Evolutionary conservation across 2,888 invertebrate species (phyloP).

Genomic region (Ceramica pisi): DNA sequence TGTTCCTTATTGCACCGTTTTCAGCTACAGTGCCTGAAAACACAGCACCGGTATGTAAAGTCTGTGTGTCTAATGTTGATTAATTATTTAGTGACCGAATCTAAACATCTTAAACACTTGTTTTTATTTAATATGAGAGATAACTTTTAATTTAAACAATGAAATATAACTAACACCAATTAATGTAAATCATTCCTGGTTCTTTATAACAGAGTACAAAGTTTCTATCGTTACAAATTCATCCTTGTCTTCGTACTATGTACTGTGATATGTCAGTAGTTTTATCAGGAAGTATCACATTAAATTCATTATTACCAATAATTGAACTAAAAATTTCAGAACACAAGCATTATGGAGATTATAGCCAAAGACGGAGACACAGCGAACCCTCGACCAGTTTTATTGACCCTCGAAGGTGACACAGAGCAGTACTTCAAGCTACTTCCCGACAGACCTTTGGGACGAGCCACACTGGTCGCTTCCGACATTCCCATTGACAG

Average conservation of each 20-base stretch:
- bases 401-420: slow-evolving; percentile 93
- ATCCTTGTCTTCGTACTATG: neutral
- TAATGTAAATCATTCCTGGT: too few relatives aligned
- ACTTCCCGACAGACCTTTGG: slow-evolving; percentile 89
- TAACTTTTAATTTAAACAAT: neutral
- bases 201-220: too few relatives aligned
- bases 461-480: slow-evolving; percentile 91
- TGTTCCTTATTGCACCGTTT: slow-evolving; percentile 95
- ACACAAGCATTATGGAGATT: slow-evolving; percentile 93
- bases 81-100: neutral
- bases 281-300: neutral
- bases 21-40: slow-evolving; percentile 95
- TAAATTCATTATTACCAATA: neutral
- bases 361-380: slow-evolving; percentile 95
- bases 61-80: neutral
- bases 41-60: slow-evolving; percentile 91
- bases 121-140: too few relatives aligned
- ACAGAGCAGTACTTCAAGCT: slow-evolving; percentile 93
- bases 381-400: slow-evolving; percentile 93
- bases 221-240: neutral
- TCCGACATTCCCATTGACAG: slow-evolving; percentile 93
- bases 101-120: too few relatives aligned
- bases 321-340: slow-evolving; percentile 74
- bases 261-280: neutral
- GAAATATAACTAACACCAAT: neutral